phyloP scores from a whole-genome alignment of 1,140 invertebrate genomes.

The Dinoponera quadriceps region DNA sequence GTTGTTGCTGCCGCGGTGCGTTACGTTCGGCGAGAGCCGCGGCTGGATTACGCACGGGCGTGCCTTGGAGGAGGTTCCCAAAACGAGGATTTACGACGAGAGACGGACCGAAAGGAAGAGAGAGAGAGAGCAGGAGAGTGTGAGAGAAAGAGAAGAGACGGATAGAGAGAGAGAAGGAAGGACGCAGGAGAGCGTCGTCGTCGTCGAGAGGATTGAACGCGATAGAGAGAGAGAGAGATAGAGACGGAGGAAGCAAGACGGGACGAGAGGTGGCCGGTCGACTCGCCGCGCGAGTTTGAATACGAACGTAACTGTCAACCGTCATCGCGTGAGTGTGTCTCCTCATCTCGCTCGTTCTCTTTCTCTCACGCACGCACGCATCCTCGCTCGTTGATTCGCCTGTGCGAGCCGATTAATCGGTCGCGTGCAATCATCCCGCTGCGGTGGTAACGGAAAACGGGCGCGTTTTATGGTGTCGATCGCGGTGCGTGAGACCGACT shows the following conservation, averaged over 20 bases:
- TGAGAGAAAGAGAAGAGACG: not conserved
- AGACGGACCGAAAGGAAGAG: not conserved
- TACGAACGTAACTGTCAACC: constrained; percentile 79
- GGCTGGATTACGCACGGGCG: constrained; percentile 15
- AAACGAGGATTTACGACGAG: not conserved
- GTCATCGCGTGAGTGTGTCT: constrained; percentile 56
- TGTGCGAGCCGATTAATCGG: constrained; percentile 36
- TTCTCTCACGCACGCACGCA: constrained; percentile 15
- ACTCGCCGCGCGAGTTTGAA: constrained; percentile 75
- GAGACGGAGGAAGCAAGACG: constrained; percentile 11
- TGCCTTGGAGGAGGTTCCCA: constrained; percentile 19
- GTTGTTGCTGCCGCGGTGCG: not conserved
- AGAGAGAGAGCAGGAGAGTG: not conserved
- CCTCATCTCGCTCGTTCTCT: not conserved
- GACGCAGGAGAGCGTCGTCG: constrained; percentile 11
- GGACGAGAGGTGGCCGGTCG: constrained; percentile 1
- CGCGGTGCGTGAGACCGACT: constrained; percentile 65
- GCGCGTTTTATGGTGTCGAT: constrained; percentile 56
- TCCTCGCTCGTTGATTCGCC: not conserved
- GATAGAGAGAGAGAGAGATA: not conserved
- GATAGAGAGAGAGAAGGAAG: constrained; percentile 2
- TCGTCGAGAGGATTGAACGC: not conserved
- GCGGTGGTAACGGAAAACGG: constrained; percentile 55
- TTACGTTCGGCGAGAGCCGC: constrained; percentile 10
- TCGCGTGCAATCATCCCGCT: constrained; percentile 4